Percentiles rank a stretch among this genome's conserved stretches.
These are phyloP conservation scores for Pinna nobilis DNA, from an alignment of 1,140 invertebrate species.

Conservation along the genomic window DNA sequence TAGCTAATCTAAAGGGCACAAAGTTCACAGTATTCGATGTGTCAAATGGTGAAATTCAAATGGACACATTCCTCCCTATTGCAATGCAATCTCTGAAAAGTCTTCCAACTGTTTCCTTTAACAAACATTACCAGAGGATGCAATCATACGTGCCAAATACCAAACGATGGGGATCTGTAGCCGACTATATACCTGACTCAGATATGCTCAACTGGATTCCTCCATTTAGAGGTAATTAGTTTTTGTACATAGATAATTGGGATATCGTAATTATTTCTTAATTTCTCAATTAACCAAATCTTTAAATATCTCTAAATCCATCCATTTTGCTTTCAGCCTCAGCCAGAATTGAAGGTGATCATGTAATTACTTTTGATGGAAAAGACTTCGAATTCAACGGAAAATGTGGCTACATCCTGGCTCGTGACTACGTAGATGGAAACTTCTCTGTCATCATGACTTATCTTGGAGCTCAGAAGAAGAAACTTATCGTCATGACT, in stretches of 20 bases:
- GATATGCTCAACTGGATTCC: conserved; percentile 55
- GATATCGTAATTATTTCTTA: neutral
- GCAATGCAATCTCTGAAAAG: conserved; percentile 92
- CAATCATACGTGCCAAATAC: conserved; percentile 29
- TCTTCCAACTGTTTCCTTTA: conserved; percentile 79
- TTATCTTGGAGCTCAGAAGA: conserved; percentile 70
- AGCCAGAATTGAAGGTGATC: conserved; percentile 83
- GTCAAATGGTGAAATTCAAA: conserved; percentile 83
- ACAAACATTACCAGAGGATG: neutral
- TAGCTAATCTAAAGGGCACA: conserved; percentile 42
- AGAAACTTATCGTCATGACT: conserved; percentile 67
- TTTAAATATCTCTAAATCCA: neutral
- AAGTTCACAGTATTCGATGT: conserved; percentile 85
- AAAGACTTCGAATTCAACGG: conserved; percentile 86
- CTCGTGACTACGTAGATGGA: conserved; percentile 83
- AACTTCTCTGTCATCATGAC: conserved; percentile 76
- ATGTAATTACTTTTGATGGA: conserved; percentile 90
- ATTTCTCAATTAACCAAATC: no score
- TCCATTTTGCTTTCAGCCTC: conserved; percentile 59
- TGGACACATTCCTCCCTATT: conserved; percentile 91
- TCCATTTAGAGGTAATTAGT: conserved; percentile 51
- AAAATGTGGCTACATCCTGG: conserved; percentile 87
- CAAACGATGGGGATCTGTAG: conserved; percentile 10
- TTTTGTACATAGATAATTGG: neutral
- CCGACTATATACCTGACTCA: conserved; percentile 34